These are phyloP conservation scores for Gopherus evgoodei DNA, from an alignment of 2,113 vertebrate genomes.

Conservation along the genomic window DNA sequence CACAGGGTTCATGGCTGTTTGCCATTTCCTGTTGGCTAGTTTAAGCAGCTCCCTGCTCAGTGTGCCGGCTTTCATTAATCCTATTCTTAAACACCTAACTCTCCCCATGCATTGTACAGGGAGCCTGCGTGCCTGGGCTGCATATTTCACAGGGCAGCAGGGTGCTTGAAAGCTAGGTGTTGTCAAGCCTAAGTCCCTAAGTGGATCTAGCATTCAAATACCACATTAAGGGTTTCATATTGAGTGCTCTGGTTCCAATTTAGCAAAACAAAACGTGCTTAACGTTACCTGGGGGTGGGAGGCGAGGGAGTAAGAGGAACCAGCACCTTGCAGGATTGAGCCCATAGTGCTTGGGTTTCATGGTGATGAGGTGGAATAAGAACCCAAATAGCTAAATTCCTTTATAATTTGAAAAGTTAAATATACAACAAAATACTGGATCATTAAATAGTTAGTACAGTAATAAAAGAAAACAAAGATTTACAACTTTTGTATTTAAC, in stretches of 20 bases:
- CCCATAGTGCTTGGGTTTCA: neutral
- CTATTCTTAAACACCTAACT: too few species aligned
- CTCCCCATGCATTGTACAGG: too few species aligned
- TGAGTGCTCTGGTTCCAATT: neutral
- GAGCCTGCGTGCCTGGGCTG: too few species aligned
- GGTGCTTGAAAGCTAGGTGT: too few species aligned
- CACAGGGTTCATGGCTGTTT: too few species aligned
- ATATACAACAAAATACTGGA: neutral
- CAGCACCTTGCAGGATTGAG: neutral
- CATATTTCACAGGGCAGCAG: too few species aligned
- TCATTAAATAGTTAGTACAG: slow-evolving; percentile 37
- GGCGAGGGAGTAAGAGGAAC: neutral
- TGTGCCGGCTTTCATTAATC: too few species aligned
- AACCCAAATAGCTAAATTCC: neutral
- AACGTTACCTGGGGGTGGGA: neutral
- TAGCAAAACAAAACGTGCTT: neutral
- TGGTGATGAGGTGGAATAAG: neutral
- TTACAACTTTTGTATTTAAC: neutral
- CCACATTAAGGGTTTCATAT: neutral
- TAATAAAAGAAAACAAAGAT: slow-evolving; percentile 31
- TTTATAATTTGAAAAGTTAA: neutral
- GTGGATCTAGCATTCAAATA: neutral
- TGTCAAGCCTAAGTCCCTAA: too few species aligned
- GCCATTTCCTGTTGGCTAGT: too few species aligned
- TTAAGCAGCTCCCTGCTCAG: too few species aligned